Conservation (phyloP, 2,797 vertebrate species). For the Lithobates sylvaticus region DNA sequence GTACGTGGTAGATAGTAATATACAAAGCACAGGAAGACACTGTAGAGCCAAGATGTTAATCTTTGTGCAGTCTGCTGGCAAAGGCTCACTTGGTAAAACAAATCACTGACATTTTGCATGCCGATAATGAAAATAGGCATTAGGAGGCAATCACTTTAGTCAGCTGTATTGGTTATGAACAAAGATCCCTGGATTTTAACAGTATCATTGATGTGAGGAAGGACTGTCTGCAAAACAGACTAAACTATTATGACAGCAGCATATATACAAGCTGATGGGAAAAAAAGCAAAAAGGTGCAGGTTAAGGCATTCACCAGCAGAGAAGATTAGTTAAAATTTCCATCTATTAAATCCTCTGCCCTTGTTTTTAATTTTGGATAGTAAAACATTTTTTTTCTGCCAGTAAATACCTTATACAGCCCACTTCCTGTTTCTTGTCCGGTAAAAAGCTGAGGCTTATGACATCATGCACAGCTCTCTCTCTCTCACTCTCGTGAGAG, state of each 20-base stretch:
- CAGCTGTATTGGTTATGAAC: conserved; percentile 16
- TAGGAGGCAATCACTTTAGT: conserved; percentile 6
- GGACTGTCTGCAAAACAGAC: neutral
- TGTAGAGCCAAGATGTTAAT: neutral
- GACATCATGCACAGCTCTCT: too few species aligned
- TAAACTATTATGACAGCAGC: conserved; percentile 5
- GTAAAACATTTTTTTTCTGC: too few species aligned
- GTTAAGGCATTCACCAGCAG: too few species aligned
- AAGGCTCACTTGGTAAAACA: neutral
- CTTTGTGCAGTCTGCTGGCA: neutral
- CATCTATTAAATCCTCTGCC: too few species aligned
- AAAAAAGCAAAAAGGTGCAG: too few species aligned
- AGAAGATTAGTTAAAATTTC: too few species aligned
- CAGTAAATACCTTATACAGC: too few species aligned
- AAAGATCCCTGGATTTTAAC: conserved; percentile 11
- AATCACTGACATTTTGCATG: neutral
- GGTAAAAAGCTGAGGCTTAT: too few species aligned
- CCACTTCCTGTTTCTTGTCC: too few species aligned
- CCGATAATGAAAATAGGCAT: conserved; percentile 7
- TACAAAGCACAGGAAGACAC: too few species aligned
- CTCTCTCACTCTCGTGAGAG: too few species aligned
- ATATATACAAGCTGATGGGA: neutral
- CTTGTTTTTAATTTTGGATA: too few species aligned
- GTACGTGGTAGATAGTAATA: neutral
- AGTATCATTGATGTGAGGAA: neutral